Conservation (phyloP, 2,888 invertebrate genomes). For the Athalia rosae region DNA sequence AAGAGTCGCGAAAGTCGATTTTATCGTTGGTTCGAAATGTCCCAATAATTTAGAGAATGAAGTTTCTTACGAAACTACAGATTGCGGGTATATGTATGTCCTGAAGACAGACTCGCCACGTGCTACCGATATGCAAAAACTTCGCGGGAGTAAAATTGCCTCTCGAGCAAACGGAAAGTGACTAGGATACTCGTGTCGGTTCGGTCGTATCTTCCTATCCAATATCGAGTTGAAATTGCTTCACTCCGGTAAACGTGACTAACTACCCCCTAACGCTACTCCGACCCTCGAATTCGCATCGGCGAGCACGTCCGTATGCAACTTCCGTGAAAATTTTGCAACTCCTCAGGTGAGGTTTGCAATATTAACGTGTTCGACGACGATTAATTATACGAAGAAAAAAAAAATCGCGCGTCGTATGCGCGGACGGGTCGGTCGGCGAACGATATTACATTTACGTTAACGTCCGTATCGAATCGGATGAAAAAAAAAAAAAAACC, state of each 20-base stretch:
- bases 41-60: too few species aligned
- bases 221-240: conserved; percentile 29
- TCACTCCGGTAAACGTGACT: conserved; percentile 38
- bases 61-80: neutral
- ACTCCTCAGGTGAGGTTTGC: neutral
- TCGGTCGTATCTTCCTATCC: conserved; percentile 14
- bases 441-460: neutral
- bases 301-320: conserved; percentile 30
- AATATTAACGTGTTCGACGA: neutral
- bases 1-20: too few species aligned
- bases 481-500: conserved; percentile 33
- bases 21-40: too few species aligned
- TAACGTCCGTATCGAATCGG: neutral
- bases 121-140: neutral
- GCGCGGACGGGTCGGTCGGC: neutral
- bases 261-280: neutral
- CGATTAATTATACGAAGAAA: neutral
- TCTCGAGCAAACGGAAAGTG: conserved; percentile 24
- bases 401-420: neutral
- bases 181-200: neutral
- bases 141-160: conserved; percentile 26
- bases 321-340: neutral
- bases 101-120: neutral
- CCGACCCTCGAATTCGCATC: conserved; percentile 11
- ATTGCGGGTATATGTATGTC: too few species aligned